Conservation (phyloP, 2,113 vertebrate genomes). For the Isichthys henryi region DNA sequence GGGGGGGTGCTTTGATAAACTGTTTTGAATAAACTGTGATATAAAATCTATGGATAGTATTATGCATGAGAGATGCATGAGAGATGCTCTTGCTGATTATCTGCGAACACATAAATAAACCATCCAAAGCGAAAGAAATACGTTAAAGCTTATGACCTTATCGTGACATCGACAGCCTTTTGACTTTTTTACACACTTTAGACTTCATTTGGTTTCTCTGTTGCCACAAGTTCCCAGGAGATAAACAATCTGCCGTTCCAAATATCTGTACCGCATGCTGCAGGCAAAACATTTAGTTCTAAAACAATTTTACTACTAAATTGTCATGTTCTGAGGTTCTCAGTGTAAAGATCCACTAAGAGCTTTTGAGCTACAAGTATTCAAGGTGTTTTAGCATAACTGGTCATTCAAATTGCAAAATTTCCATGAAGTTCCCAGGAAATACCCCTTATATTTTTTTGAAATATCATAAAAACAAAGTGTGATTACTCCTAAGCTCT, state of each 20-base stretch:
- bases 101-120: background rate
- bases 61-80: background rate
- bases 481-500: slow-evolving; percentile 16
- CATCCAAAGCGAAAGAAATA: background rate
- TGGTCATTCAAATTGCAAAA: slow-evolving; percentile 53
- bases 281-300: slow-evolving; percentile 50
- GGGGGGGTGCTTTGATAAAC: too few species aligned
- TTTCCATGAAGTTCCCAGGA: slow-evolving; percentile 47
- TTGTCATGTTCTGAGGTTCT: slow-evolving; percentile 45
- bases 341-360: slow-evolving; percentile 21
- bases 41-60: background rate
- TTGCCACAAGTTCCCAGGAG: background rate
- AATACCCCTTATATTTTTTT: slow-evolving; percentile 44
- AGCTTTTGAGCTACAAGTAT: slow-evolving; percentile 29
- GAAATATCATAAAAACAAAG: slow-evolving; percentile 18
- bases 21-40: background rate
- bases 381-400: slow-evolving; percentile 41
- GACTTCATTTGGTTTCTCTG: background rate
- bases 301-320: slow-evolving; percentile 38
- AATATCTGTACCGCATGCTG: slow-evolving; percentile 38
- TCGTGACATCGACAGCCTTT: background rate
- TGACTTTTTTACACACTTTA: background rate
- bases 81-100: background rate
- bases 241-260: background rate
- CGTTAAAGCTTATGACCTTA: background rate